phyloP scores from a whole-genome alignment of 2,888 invertebrate genomes.

The Bedellia somnulentella region DNA sequence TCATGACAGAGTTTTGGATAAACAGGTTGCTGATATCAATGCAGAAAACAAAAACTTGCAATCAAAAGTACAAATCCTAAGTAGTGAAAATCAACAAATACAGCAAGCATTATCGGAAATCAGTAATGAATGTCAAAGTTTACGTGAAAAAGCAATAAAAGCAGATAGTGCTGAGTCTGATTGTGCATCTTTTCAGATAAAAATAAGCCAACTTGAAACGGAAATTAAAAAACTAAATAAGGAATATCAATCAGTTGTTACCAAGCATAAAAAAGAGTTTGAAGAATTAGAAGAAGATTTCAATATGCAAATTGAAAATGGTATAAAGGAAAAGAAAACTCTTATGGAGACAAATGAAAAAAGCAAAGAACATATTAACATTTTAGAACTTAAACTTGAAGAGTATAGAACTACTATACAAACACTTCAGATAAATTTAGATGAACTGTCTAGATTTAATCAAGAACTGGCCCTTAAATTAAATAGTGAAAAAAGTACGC shows the following conservation, averaged over 20 bases:
- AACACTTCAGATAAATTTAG: constrained; percentile 25
- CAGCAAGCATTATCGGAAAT: constrained; percentile 39
- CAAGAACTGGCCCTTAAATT: constrained; percentile 25
- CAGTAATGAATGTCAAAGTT: constrained; percentile 32
- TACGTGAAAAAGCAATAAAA: constrained; percentile 33
- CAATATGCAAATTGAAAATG: constrained; percentile 42
- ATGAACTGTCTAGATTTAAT: constrained; percentile 32
- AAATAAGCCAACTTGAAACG: constrained; percentile 41
- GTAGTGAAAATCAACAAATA: constrained; percentile 53
- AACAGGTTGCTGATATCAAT: constrained; percentile 62
- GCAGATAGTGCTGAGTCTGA: constrained; percentile 28
- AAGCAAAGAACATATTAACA: constrained; percentile 44
- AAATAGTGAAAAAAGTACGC: constrained; percentile 14
- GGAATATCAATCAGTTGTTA: constrained; percentile 34
- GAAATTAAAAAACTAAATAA: constrained; percentile 30
- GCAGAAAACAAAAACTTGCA: constrained; percentile 58
- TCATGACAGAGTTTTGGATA: constrained; percentile 65
- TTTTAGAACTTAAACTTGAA: constrained; percentile 29
- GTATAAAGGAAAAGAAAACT: constrained; percentile 48
- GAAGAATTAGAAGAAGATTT: constrained; percentile 47
- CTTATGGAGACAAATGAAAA: constrained; percentile 48
- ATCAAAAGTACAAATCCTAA: constrained; percentile 52
- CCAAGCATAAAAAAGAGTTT: constrained; percentile 40
- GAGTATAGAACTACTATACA: constrained; percentile 34
- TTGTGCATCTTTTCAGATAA: constrained; percentile 26